Base-by-base conservation (phyloP, 2,888 invertebrate genomes). In the Notodonta dromedarius region DNA sequence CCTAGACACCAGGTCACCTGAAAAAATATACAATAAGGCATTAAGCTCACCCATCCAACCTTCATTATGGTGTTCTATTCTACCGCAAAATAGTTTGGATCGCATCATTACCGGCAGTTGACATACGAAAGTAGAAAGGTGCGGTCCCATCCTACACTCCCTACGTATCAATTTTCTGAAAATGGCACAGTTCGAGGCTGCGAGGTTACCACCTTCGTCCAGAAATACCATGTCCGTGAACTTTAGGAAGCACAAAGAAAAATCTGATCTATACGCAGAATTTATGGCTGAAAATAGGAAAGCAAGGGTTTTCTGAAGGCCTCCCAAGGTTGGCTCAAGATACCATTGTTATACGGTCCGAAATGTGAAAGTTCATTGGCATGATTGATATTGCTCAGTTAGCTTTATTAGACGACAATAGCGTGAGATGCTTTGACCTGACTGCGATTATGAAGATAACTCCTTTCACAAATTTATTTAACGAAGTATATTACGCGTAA, bases 321-420 rank as follows among this genome's bases (percentile, higher is more conserved):
- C 74, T 69, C 63, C 53, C 60, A 68, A 71, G 69, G 70, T 77
- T 72, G 74, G 76, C 70, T 70, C 63, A 35, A 35, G 63, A 76
- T 71, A 74, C 77, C 76, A 82, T 84, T 84, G 84, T 83, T 50
- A 64, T 68, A 65, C 79, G 74, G 61, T 79, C 78, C 77, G 75
- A 82, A 85, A 85, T 83, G 82, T 77, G 78, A 78, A 77, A 79
- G 87, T 82, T 86, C 85, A 84, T 77, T 79, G 82, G 76, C 84
- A 81, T 85, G 83, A 85, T 83, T 77, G 78, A 82, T 85, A 78
- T 70, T 65, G 61, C 63, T 54, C 60, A 78, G 75, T 80, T 82
- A 66, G 74, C 80, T 82, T 80, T 79, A 74, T 76, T 67, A 62
- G 74, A 74, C 59, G 61, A 63, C 59, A 64, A 61, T 48, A 65